A percentile compares a stretch with the other conserved stretches of the same genome.
phyloP scores from a whole-genome alignment of 2,113 vertebrate genomes.

The Poeciliopsis prolifica region DNA sequence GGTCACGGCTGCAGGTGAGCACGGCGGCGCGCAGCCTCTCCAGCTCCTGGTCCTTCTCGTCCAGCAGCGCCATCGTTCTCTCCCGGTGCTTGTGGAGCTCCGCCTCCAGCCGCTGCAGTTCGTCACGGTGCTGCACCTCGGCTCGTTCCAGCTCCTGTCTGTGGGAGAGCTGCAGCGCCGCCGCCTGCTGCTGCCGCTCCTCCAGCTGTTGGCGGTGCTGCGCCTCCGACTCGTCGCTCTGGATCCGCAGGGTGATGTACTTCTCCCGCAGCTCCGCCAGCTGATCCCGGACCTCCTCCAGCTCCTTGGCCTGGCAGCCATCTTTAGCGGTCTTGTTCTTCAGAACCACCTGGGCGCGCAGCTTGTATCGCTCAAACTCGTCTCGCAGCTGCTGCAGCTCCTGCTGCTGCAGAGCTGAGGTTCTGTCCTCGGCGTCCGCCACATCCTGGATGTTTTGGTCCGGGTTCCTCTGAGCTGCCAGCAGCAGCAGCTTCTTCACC shows the following conservation, averaged over 20 bases:
- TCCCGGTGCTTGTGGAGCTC: constrained; percentile 94
- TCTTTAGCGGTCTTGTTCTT: constrained; percentile 90
- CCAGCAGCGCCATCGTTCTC: constrained; percentile 88
- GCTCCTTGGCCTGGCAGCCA: constrained; percentile 82
- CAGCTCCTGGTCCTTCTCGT: constrained; percentile 92
- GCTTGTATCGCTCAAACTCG: constrained; percentile 95
- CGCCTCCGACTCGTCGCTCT: constrained; percentile 80
- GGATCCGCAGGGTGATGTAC: constrained; percentile 87
- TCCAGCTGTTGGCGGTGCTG: constrained; percentile 78
- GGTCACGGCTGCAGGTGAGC: constrained; percentile 12
- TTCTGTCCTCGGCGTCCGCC: constrained; percentile 77
- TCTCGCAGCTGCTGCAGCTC: constrained; percentile 92
- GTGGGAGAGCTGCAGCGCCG: constrained; percentile 81
- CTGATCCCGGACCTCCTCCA: constrained; percentile 89
- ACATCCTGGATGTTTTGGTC: constrained; percentile 79
- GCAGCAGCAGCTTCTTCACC: constrained; percentile 83
- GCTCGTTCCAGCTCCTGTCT: constrained; percentile 84
- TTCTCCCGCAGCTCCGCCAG: constrained; percentile 90
- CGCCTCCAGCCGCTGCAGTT: constrained; percentile 84
- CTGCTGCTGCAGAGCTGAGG: constrained; percentile 82
- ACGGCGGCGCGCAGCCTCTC: constrained; percentile 79
- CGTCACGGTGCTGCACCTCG: constrained; percentile 82
- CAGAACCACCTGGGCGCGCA: constrained; percentile 89
- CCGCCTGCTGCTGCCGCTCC: constrained; percentile 74
- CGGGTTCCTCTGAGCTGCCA: constrained; percentile 77